Conservation (phyloP, 2,888 invertebrate genomes). For the Rhyacophila evoluta region DNA sequence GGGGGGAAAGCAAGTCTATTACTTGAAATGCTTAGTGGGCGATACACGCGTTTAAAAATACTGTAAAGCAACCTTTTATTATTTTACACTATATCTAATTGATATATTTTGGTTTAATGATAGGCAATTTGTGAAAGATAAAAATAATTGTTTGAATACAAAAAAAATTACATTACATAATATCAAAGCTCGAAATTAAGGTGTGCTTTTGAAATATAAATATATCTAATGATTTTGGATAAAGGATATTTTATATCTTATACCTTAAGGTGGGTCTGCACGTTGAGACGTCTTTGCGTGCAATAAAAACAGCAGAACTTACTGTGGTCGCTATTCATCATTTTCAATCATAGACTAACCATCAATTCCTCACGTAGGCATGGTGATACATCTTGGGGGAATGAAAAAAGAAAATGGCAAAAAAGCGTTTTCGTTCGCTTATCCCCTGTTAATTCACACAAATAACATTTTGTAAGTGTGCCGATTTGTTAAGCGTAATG, state of each 20-base stretch:
- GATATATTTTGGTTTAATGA: too few species aligned
- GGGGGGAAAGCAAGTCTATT: too few species aligned
- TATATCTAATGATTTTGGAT: neutral
- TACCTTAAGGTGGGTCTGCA: too few species aligned
- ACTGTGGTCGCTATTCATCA: conserved; percentile 8
- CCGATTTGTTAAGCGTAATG: conserved; percentile 32
- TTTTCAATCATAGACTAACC: neutral
- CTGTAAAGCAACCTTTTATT: too few species aligned
- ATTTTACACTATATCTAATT: too few species aligned
- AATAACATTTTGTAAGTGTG: conserved; percentile 25
- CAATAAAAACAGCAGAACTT: neutral
- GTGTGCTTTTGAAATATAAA: neutral
- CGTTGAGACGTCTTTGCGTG: neutral
- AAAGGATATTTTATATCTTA: neutral
- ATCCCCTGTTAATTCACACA: conserved; percentile 28
- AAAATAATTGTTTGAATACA: too few species aligned
- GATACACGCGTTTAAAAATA: too few species aligned
- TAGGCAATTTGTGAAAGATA: too few species aligned
- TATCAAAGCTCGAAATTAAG: too few species aligned
- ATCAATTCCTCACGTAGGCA: neutral
- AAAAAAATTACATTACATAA: too few species aligned
- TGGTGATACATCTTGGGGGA: conserved; percentile 8
- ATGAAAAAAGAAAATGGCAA: conserved; percentile 4
- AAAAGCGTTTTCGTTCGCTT: neutral
- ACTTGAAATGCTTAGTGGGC: too few species aligned